Evolutionary conservation across 2,113 vertebrate genomes (phyloP), one percentile per base, ranked within the genome.

Genomic region (Typhlomys cinereus): DNA sequence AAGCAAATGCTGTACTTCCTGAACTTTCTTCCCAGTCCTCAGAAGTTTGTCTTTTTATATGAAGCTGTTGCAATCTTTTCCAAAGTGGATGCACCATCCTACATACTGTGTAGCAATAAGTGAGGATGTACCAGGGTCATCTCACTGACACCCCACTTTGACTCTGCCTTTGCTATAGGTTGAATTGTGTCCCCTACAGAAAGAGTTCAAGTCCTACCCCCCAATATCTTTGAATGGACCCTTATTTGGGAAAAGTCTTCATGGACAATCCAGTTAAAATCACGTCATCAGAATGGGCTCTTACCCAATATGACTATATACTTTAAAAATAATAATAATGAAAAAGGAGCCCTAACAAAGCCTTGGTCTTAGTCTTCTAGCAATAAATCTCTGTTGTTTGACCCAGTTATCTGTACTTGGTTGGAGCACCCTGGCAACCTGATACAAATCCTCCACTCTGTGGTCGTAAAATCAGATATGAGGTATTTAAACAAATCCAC

Each of bases 401-500:
- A 36, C 23, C 14, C 23, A 34, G 29, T 36, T n/a, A 31, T 23
- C 29, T 9, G 80, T 18, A 8, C 34, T 85, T 34, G 39, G 81
- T 79, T 84, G 34, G 4, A n/a, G 44, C 25, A 34, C 34, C 39
- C 23, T 48, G 29, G 29, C 39, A 46, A 88, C 54, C 17, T 5
- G n/a, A 74, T 9, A 34, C 41, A 81, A n/a, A 11, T 44, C 48
- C 21, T 76, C 34, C 91, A 84, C 84, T 78, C 62, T 44, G 29
- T 44, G 34, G 31, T 66, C 2, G 0, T 57, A 76, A 79, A 69
- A 62, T 71, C 59, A 97, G 90, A 96, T 20, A 61, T 44, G 75
- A 5, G 83, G 44, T 78, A 78, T 95, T 87, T 67, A 95, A 95
- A 93, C 50, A 62, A 82, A 69, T 34, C 34, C 66, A 74, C 57